Conservation (phyloP, 2,797 vertebrate genomes). For the Eulemur albifrons region DNA sequence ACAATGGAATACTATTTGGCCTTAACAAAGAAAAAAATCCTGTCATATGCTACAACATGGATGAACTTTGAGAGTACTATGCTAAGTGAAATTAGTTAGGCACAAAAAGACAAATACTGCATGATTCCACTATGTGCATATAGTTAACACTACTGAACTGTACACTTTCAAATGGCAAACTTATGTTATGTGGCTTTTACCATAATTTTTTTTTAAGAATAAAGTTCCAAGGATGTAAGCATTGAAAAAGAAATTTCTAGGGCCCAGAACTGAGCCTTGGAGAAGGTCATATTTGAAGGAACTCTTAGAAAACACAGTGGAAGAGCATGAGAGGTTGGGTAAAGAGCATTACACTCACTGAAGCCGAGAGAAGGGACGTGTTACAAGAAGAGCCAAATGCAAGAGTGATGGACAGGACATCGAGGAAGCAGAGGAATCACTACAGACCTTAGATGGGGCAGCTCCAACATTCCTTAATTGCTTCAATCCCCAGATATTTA, state of each 20-base stretch:
- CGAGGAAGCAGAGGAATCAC: not conserved
- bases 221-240: not conserved
- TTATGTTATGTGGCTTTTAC: not conserved
- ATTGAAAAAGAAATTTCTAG: not conserved
- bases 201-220: not conserved
- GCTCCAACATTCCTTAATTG: not conserved
- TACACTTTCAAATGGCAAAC: not conserved
- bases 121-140: not conserved
- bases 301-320: not conserved
- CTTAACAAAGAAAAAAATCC: not conserved
- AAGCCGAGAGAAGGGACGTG: not conserved
- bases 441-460: not conserved
- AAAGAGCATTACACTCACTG: not conserved
- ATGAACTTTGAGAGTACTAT: not conserved
- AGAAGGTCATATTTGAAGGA: not conserved
- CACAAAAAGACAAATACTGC: not conserved
- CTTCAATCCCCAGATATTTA: not conserved
- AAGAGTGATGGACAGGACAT: not conserved
- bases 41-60: not conserved
- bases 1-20: not conserved
- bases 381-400: not conserved
- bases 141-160: not conserved
- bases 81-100: conserved; percentile 1
- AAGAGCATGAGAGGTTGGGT: not conserved
- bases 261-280: not conserved